A percentile compares a stretch with the other conserved stretches of the same genome.
phyloP scores from a whole-genome alignment of 2,113 vertebrate genomes.

The Semicossyphus pulcher region DNA sequence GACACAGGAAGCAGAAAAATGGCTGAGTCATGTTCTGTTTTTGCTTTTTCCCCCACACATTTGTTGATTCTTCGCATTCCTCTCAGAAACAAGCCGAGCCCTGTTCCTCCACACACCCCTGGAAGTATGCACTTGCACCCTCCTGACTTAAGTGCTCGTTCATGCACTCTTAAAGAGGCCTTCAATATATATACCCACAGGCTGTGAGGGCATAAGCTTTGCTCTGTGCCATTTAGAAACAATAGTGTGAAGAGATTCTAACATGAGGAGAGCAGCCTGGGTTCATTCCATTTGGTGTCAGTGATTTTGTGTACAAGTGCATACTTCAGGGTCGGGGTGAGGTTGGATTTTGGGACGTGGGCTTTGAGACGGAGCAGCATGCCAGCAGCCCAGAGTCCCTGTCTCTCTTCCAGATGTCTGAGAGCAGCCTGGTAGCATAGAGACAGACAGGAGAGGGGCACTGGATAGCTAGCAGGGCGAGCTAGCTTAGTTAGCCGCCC shows the following conservation, averaged over 20 bases:
- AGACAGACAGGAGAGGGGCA: constrained; percentile 25
- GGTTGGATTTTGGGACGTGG: constrained; percentile 31
- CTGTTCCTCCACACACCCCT: constrained; percentile 30
- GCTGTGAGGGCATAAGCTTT: constrained; percentile 2
- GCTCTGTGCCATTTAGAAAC: constrained; percentile 18
- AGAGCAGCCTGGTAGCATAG: constrained; percentile 20
- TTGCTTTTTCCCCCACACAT: neutral
- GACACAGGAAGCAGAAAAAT: constrained; percentile 62
- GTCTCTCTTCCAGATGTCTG: constrained; percentile 40
- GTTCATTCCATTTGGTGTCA: constrained; percentile 20
- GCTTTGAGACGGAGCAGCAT: constrained; percentile 42
- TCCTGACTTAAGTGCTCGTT: neutral
- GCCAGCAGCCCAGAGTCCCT: constrained; percentile 49
- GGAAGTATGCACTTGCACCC: constrained; percentile 52
- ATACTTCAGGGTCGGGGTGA: constrained; percentile 39
- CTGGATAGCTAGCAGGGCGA: constrained; percentile 28
- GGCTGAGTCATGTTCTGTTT: constrained; percentile 11
- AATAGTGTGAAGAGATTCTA: constrained; percentile 22
- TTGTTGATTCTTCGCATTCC: constrained; percentile 51
- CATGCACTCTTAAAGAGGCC: neutral
- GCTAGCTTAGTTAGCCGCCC: constrained; percentile 84
- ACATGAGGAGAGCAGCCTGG: constrained; percentile 18
- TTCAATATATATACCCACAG: constrained; percentile 11
- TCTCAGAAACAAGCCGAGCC: constrained; percentile 37
- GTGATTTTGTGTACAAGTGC: constrained; percentile 38